Evolutionary conservation across 2,113 vertebrate species (phyloP), one percentile per base, ranked within the genome.

Genomic region (Pandion haliaetus): DNA sequence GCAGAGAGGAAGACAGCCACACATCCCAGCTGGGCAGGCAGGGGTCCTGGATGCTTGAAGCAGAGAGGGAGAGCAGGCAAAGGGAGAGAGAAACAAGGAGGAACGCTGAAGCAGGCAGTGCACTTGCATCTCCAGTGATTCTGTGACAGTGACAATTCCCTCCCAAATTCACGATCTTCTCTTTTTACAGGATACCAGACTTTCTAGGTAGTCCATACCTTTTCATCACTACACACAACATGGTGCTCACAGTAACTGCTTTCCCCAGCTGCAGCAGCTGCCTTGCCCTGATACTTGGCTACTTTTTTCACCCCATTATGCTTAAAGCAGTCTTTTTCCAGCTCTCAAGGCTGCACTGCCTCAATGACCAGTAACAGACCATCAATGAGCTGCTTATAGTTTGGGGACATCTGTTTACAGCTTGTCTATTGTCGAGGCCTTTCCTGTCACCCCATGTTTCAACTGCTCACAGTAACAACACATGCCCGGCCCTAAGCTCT

Each of bases 401-500:
- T 12, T 44, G 45, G 70, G 34, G 36, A 81, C 24, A 57, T 70
- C 59, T 72, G 44, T 44, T 88, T 57, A n/a, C 86, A 85, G 74
- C 82, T 74, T 52, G 14, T 52, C 58, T 69, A 26, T 15, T 70
- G 54, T 65, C 55, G 78, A 69, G n/a, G 86, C 34, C 65, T 36
- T 23, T 90, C 55, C 65, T 62, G 42, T 74, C 61, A 61, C 45
- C 47, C 31, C 54, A 13, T 6, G 21, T 72, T 89, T 66, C 58
- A 77, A 65, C 44, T 69, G 21, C 7, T 66, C 50, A 52, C 29
- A 52, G 82, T 13, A 52, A 52, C 13, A 57, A 47, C 70, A 40
- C 23, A 16, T 0, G 6, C 58, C 65, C 0, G 0, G 36, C 40
- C 14, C 47, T 54, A n/a, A 23, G 62, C 55, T n/a, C 62, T 54